phyloP scores from a whole-genome alignment of 92 coral and sea anemone genomes.

The Zoanthus solanderi region DNA sequence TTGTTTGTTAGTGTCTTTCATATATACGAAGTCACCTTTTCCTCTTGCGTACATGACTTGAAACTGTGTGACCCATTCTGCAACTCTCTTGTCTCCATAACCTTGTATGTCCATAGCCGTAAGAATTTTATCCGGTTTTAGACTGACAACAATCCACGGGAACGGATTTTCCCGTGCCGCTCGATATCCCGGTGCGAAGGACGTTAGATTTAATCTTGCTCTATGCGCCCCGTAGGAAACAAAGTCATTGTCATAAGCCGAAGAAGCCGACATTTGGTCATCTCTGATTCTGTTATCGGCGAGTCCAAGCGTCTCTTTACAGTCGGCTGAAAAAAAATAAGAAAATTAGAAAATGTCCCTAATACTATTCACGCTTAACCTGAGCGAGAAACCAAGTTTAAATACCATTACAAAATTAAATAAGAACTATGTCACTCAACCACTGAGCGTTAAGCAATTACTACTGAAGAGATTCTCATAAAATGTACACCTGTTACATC shows the following conservation, averaged over 20 bases:
- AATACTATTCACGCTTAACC: not conserved
- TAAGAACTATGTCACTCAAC: not conserved
- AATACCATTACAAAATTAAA: not conserved
- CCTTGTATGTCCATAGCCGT: slow-evolving; percentile 83
- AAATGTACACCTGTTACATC: slow-evolving; percentile 16
- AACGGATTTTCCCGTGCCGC: slow-evolving; percentile 48
- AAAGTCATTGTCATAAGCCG: slow-evolving; percentile 71
- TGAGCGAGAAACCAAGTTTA: not conserved
- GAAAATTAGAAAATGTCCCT: not conserved
- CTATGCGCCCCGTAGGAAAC: slow-evolving; percentile 82
- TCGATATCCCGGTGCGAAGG: slow-evolving; percentile 86
- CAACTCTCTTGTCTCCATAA: slow-evolving; percentile 72
- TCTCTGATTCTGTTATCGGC: slow-evolving; percentile 67
- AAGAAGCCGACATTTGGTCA: slow-evolving; percentile 77
- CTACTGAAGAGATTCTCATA: not conserved
- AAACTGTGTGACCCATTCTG: slow-evolving; percentile 77
- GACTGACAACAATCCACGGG: slow-evolving; percentile 73
- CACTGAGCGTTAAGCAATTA: not conserved
- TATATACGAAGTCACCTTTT: slow-evolving; percentile 19
- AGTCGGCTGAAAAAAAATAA: slow-evolving; percentile 66
- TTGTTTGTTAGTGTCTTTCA: slow-evolving; percentile 32
- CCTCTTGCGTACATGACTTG: slow-evolving; percentile 68
- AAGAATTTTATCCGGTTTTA: slow-evolving; percentile 68
- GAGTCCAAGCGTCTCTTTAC: slow-evolving; percentile 81
- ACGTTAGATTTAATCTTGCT: slow-evolving; percentile 75